Conservation (phyloP, 2,888 invertebrate genomes). For the Philereme vetulata region DNA sequence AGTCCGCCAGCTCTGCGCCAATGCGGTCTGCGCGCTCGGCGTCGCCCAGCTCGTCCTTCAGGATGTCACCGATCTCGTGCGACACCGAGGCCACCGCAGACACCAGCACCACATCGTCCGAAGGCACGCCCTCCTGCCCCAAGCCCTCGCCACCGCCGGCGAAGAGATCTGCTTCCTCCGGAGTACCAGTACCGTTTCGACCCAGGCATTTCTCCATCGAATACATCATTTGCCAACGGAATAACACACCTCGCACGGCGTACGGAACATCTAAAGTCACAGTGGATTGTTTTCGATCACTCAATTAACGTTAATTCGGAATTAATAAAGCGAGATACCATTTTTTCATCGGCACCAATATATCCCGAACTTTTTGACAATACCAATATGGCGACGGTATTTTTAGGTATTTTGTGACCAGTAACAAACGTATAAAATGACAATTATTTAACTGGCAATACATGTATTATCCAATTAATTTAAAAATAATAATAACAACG, state of each 20-base stretch:
- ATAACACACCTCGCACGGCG: constrained; percentile 66
- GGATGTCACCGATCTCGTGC: constrained; percentile 77
- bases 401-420: constrained; percentile 81
- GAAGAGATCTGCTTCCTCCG: constrained; percentile 61
- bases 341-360: constrained; percentile 77
- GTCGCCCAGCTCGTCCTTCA: constrained; percentile 76
- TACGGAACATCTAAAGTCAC: constrained; percentile 80
- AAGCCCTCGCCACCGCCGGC: constrained; percentile 62
- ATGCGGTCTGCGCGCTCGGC: constrained; percentile 73
- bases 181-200: constrained; percentile 62
- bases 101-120: constrained; percentile 63
- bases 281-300: constrained; percentile 65
- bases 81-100: constrained; percentile 75
- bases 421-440: constrained; percentile 53
- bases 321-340: constrained; percentile 71
- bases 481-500: neutral
- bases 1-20: constrained; percentile 72
- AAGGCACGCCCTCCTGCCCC: constrained; percentile 61
- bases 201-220: constrained; percentile 77
- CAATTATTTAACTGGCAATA: constrained; percentile 59
- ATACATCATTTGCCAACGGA: constrained; percentile 78
- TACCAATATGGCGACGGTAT: constrained; percentile 84
- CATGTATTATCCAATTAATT: constrained; percentile 13
- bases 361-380: constrained; percentile 80
- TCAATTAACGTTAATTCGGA: constrained; percentile 63